Evolutionary conservation across 2,888 invertebrate genomes (phyloP), one percentile per base, ranked within the genome.

Genomic region (Cephus runcator): DNA sequence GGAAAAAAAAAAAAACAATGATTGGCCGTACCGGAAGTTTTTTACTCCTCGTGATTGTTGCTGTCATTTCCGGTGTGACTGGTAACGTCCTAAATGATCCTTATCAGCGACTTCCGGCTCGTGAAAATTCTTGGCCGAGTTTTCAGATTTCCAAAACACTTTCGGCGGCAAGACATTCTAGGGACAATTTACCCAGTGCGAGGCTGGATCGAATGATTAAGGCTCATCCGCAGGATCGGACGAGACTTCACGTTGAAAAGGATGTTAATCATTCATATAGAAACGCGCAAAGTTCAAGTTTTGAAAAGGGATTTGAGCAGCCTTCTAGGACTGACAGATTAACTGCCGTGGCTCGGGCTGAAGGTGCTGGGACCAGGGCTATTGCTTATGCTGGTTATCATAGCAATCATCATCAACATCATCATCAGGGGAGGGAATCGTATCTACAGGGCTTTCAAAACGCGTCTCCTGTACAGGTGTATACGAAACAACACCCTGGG

Each of bases 401-500:
- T 34, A 83, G 85, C 75, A 85, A 86, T 79, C 81, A 76, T 84
- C 86, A 83, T 81, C 84, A 83, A 23, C 85, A 87, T 75, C 86
- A 83, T 77, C 75, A 75, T 73, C 73, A 73, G 34, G 68, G 79
- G 31, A 79, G 80, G 69, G 83, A 86, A 40, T 75, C 76, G 69
- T 79, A 76, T 71, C 78, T 81, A 71, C 84, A 84, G 69, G 79
- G 79, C 77, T 86, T 84, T 77, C 84, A 84, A 36, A 73, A 77
- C 23, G 77, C 85, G 4, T 83, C 80, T 69, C 69, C 79, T 15
- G 76, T 76, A 69, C 81, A 87, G 73, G 80, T 84, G 4, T 90
- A 90, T 79, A 87, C 84, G 34, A 89, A 85, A 81, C 87, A 88
- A 81, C 90, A 91, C 80, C 80, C 89, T 75, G 91, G 91, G 91